These are phyloP conservation scores for Sebastes schlegelii DNA, from an alignment of 2,113 vertebrate genomes.

Conservation along the genomic window DNA sequence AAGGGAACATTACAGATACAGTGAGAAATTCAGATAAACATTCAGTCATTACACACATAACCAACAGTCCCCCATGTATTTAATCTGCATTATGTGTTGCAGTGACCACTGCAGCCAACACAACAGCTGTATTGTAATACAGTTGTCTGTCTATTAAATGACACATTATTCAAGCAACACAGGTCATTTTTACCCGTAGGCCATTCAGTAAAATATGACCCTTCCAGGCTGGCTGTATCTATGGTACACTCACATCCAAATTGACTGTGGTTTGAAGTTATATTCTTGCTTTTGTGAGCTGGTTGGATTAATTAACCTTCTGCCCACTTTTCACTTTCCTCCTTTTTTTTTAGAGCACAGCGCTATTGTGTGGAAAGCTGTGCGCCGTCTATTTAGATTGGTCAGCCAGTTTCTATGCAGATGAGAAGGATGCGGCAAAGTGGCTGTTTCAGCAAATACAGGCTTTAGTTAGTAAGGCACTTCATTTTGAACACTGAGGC, in stretches of 20 bases:
- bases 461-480: conserved; percentile 35
- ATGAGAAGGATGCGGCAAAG: conserved; percentile 53
- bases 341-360: conserved; percentile 3
- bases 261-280: conserved; percentile 33
- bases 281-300: conserved; percentile 38
- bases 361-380: conserved; percentile 48
- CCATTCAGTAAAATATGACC: background rate
- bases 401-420: conserved; percentile 61
- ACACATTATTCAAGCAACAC: conserved; percentile 12
- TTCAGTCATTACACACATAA: background rate
- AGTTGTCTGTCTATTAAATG: conserved; percentile 22
- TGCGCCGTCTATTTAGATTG: conserved; percentile 39
- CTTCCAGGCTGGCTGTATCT: background rate
- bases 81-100: background rate
- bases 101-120: background rate
- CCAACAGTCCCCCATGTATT: background rate
- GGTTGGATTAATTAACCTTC: conserved; percentile 63
- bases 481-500: conserved; percentile 41
- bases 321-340: conserved; percentile 40
- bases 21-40: background rate
- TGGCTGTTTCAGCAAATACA: conserved; percentile 19
- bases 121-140: conserved; percentile 10
- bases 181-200: background rate
- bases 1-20: background rate
- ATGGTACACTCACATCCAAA: conserved; percentile 4